These are phyloP conservation scores for Anneissia japonica DNA, from an alignment of 35 echinoderm and acorn worm species.

Conservation along the genomic window DNA sequence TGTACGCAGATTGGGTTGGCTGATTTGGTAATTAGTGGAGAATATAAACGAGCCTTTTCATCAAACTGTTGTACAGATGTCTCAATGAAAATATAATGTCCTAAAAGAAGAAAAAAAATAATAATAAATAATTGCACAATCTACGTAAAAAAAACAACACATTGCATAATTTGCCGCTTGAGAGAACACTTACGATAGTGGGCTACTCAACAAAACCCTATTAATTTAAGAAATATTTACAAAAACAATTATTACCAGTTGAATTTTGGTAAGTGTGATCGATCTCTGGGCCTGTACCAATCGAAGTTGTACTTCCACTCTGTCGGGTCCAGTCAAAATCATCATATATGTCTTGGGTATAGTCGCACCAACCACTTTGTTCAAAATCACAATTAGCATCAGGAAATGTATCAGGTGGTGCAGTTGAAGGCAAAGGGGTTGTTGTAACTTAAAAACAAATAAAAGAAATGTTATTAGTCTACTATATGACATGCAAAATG, in stretches of 20 bases:
- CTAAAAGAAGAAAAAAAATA: not conserved
- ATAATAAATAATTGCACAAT: too few relatives aligned
- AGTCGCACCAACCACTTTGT: not conserved
- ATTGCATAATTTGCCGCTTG: too few relatives aligned
- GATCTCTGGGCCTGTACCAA: constrained; percentile 14
- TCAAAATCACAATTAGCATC: constrained; percentile 24
- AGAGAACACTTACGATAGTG: too few relatives aligned
- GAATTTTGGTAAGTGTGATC: constrained; percentile 16
- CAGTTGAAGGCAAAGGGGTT: constrained; percentile 11
- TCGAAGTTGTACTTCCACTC: not conserved
- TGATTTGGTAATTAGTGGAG: not conserved
- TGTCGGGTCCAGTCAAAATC: constrained; percentile 24
- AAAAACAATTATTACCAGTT: constrained; percentile 20
- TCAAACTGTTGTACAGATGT: not conserved
- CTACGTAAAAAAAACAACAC: too few relatives aligned
- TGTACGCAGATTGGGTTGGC: not conserved
- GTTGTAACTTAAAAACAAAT: not conserved
- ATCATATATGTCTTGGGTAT: constrained; percentile 8
- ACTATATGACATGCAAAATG: too few relatives aligned
- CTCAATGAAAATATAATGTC: not conserved
- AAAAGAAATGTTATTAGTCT: too few relatives aligned
- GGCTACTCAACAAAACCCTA: too few relatives aligned
- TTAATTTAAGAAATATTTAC: too few relatives aligned
- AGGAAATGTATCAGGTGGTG: not conserved
- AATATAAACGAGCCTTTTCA: not conserved